Evolutionary conservation across 2,888 invertebrate genomes (phyloP).

Genomic region (Eulithis prunata): DNA sequence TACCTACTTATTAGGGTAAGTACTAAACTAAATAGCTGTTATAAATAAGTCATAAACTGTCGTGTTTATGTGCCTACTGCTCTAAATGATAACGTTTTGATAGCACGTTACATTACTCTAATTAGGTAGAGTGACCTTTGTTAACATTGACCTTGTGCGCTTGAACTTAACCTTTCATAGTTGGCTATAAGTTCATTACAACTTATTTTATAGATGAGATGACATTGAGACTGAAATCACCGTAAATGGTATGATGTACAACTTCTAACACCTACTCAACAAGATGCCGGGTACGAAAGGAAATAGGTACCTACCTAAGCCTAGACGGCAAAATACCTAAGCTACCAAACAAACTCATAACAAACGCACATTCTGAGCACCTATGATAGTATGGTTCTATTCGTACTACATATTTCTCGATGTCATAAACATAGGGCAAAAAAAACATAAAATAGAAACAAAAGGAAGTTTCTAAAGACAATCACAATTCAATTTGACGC

Average conservation of each 20-base stretch:
- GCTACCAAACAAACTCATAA: too few relatives aligned
- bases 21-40: conserved; percentile 13
- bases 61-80: conserved; percentile 16
- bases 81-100: conserved; percentile 20
- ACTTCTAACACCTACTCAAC: too few relatives aligned
- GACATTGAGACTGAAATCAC: conserved; percentile 3
- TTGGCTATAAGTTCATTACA: background rate
- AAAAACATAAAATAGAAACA: background rate
- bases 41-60: conserved; percentile 30
- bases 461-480: background rate
- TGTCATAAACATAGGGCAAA: background rate
- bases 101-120: conserved; percentile 8
- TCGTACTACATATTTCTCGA: too few relatives aligned
- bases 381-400: too few relatives aligned
- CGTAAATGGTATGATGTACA: background rate
- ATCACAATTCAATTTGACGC: background rate
- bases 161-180: conserved; percentile 16
- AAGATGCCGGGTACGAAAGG: too few relatives aligned
- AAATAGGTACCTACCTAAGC: too few relatives aligned
- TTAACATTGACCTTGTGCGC: conserved; percentile 9
- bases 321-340: too few relatives aligned
- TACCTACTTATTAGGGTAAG: conserved; percentile 9
- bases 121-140: conserved; percentile 16
- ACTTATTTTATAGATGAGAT: background rate
- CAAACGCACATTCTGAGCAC: too few relatives aligned